A percentile compares a stretch with the other conserved stretches of the same genome.
Conservation (phyloP, 2,113 vertebrate genomes). For the Eonycteris spelaea region DNA sequence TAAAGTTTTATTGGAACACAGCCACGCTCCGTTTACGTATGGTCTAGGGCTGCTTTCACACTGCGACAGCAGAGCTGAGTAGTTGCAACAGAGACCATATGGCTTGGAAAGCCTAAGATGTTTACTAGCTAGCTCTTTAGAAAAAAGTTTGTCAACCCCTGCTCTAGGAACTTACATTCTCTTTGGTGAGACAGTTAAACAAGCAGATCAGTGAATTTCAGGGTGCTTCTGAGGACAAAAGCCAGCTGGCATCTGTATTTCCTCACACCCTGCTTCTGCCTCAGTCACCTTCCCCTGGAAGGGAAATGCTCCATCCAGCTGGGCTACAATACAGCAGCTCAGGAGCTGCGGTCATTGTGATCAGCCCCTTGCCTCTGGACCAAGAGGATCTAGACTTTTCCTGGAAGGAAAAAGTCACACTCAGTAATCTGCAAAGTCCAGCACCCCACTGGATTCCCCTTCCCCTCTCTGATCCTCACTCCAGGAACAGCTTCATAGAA, state of each 20-base stretch:
- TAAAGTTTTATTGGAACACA: constrained; percentile 71
- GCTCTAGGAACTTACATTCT: constrained; percentile 38
- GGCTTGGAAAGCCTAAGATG: constrained; percentile 55
- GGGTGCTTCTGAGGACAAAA: neutral
- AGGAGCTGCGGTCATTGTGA: neutral
- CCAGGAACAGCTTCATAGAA: neutral
- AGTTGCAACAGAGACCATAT: constrained; percentile 61
- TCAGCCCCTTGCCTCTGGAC: neutral
- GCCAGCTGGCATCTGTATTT: neutral
- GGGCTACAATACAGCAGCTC: neutral
- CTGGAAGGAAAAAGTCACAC: neutral
- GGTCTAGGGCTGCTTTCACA: constrained; percentile 62
- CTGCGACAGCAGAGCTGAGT: constrained; percentile 29
- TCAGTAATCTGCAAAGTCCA: neutral
- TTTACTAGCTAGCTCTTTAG: constrained; percentile 41
- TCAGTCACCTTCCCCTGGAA: neutral
- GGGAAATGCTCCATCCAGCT: neutral
- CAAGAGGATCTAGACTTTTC: neutral
- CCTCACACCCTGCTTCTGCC: neutral
- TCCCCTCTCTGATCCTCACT: neutral
- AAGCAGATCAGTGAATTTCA: neutral
- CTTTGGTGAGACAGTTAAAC: neutral
- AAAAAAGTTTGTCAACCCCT: neutral
- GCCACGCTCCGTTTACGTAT: constrained; percentile 60
- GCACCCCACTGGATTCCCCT: neutral